Evolutionary conservation across 2,888 invertebrate genomes (phyloP), one percentile per base, ranked within the genome.

Genomic region (Volucella zonaria): DNA sequence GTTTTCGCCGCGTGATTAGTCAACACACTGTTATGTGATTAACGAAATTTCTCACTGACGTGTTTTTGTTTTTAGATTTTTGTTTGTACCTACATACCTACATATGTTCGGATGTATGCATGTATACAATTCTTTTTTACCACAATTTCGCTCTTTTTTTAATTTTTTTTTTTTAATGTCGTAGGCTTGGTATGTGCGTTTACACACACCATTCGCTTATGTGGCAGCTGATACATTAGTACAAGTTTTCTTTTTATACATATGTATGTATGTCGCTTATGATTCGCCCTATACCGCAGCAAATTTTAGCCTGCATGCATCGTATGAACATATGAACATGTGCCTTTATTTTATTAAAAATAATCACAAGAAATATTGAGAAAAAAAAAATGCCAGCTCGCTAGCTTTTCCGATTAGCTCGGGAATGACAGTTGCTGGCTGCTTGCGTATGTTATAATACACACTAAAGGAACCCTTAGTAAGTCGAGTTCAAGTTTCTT

Each of bases 161-260:
- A 43, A n/a, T 14, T 61, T 31, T 18, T 59, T 58, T 43, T 40
- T 61, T 52, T 47, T 14, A 8, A 47, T 12, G 66, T 66, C 40
- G 77, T 67, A 68, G 70, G 71, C 49, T 71, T 67, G 38, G 67
- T 71, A 67, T 68, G 73, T 68, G 70, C 79, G 80, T 81, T 78
- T 45, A 59, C 73, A 74, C 74, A 59, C 73, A 74, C 74, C 40
- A 59, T 54, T 68, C 58, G 43, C 10, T 75, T 31, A 47, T 52
- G 64, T 75, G 66, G 71, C 75, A 83, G 83, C 79, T 75, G 78
- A 71, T 82, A 40, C 61, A 49, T 64, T 70, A 59, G 40, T 77
- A 70, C 54, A 42, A 18, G 31, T 1, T 67, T 51, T 8, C 42
- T 43, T 67, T 47, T 59, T 73, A 45, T 64, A 43, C 38, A 14